These are phyloP conservation scores for Casuarius casuarius DNA, from an alignment of 2,113 vertebrate genomes.

Conservation along the genomic window DNA sequence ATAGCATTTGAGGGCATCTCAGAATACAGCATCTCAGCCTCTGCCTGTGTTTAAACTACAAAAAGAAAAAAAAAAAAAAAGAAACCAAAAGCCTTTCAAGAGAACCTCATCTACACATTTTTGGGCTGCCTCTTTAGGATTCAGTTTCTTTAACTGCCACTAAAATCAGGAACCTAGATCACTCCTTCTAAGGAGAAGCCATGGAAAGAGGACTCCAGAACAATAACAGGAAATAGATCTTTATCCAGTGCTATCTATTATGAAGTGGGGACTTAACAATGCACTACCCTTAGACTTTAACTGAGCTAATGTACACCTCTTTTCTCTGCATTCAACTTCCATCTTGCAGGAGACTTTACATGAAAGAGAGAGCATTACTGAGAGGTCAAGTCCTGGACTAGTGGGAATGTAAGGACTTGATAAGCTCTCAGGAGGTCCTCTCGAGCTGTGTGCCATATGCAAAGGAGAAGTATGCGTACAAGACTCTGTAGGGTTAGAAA, in stretches of 20 bases:
- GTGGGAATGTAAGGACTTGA: background rate
- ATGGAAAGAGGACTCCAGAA: background rate
- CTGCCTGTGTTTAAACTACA: constrained; percentile 44
- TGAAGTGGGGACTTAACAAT: background rate
- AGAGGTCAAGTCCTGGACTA: background rate
- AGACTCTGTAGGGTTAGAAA: background rate
- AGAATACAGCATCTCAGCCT: constrained; percentile 2
- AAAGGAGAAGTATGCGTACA: background rate
- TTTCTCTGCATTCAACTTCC: background rate
- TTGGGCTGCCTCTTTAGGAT: background rate
- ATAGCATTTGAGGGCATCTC: constrained; percentile 18
- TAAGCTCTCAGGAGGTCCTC: background rate
- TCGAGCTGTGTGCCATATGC: background rate
- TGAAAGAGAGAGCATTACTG: background rate
- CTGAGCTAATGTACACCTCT: background rate
- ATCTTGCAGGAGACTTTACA: background rate
- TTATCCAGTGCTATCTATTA: background rate
- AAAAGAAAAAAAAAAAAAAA: background rate
- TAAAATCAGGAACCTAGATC: constrained; percentile 17
- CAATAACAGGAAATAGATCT: background rate
- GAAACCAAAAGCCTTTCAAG: background rate
- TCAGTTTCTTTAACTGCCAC: background rate
- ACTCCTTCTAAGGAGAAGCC: background rate
- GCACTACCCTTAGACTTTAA: background rate
- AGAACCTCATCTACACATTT: background rate